Evolutionary conservation across 2,797 vertebrate genomes (phyloP), one percentile per base, ranked within the genome.

Genomic region (Myotis pilosus): DNA sequence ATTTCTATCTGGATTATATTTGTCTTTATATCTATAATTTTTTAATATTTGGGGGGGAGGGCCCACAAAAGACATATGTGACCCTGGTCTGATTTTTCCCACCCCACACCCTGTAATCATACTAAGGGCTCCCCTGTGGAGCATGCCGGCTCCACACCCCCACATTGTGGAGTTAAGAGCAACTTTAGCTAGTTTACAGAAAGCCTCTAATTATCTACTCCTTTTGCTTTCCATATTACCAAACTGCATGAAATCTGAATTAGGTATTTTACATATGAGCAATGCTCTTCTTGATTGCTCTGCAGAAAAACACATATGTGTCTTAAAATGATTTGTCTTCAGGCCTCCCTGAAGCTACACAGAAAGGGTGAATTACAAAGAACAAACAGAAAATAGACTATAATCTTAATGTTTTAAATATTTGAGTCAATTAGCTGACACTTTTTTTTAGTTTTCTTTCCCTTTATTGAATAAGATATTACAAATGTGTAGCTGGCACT

Each of bases 11-110:
- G 9, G 33, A 79, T 92, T 64, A 68, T 55, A 89, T 83, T 66
- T 94, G 49, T 64, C 88, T 87, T 89, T 75, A 53, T 80, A 69
- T 10, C 19, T 47, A 86, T 15, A 62, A 80, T 49, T n/a, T 83
- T 92, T 94, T 89, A 89, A 62, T 79, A 79, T 68, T 82, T 84
- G 47, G 16, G 15, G 79, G 25, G 13, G 86, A 84, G 17, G n/a
- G 2, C 28, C 72, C 41, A 76, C 0, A 17, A 79, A 36, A 83
- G 55, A 82, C 36, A 60, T 11, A 41, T 6, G 5, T 25, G n/a
- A 75, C 15, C 1, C 11, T n/a, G 17, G 38, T 69, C 68, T 72
- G 47, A 72, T 15, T 75, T 62, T 60, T 62, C 75, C 69, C 28
- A 47, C 12, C 28, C 9, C 12, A 22, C 2, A n/a, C 2, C 69